These are phyloP conservation scores for Bicyclus anynana DNA, from an alignment of 1,140 invertebrate species.

Conservation along the genomic window DNA sequence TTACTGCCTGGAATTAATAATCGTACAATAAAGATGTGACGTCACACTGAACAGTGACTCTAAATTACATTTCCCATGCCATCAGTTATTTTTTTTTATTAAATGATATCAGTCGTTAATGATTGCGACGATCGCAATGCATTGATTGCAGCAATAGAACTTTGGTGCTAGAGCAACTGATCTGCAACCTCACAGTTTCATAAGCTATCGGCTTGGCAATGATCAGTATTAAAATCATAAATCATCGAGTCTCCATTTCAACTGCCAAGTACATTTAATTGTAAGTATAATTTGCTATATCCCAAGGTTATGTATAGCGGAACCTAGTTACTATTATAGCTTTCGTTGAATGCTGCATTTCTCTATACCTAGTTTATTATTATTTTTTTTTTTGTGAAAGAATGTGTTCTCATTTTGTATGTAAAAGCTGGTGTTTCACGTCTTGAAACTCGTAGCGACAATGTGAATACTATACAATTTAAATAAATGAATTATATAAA, in stretches of 20 bases:
- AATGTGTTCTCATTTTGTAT: constrained; percentile 75
- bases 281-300: constrained; percentile 61
- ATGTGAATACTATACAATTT: constrained; percentile 77
- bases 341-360: constrained; percentile 72
- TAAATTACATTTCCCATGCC: no score
- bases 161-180: neutral
- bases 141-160: neutral
- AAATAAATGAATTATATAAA: constrained; percentile 78
- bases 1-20: no score
- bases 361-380: constrained; percentile 66
- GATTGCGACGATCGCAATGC: neutral
- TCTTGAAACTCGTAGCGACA: constrained; percentile 67
- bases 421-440: constrained; percentile 66
- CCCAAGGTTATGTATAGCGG: constrained; percentile 39
- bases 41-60: no score
- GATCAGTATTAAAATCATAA: constrained; percentile 59
- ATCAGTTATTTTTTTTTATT: no score
- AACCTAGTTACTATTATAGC: constrained; percentile 61
- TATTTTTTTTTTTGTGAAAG: constrained; percentile 50
- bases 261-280: constrained; percentile 69
- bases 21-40: no score
- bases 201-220: constrained; percentile 49
- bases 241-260: constrained; percentile 33
- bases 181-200: constrained; percentile 12
- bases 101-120: neutral